Evolutionary conservation across 2,113 vertebrate species (phyloP).

Genomic region (Dicerorhinus sumatrensis): DNA sequence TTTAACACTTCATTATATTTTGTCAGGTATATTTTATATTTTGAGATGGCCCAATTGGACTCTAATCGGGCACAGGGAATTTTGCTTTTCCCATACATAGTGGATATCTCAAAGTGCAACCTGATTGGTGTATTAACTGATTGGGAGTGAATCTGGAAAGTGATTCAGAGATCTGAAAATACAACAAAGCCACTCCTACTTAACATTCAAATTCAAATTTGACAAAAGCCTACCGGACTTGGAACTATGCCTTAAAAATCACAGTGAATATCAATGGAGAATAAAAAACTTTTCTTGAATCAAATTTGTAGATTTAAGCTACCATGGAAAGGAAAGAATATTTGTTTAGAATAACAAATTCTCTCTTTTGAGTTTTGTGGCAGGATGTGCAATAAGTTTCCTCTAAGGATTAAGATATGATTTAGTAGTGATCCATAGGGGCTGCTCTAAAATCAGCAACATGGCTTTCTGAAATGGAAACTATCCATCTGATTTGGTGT

Average conservation of each 20-base stretch:
- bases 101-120: neutral
- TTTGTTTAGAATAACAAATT: neutral
- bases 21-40: neutral
- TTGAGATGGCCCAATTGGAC: slow-evolving; percentile 1
- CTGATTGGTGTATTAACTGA: neutral
- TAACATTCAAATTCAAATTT: neutral
- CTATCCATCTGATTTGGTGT: neutral
- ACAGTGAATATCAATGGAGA: neutral
- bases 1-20: neutral
- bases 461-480: neutral
- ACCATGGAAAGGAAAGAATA: neutral
- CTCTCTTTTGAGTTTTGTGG: neutral
- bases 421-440: neutral
- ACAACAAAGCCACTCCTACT: neutral
- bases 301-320: neutral
- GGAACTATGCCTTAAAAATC: neutral
- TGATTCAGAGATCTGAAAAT: neutral
- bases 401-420: neutral
- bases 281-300: neutral
- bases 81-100: neutral
- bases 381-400: neutral
- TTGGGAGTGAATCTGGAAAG: neutral
- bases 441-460: neutral
- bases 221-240: neutral
- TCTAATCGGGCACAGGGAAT: neutral